Percentiles rank a stretch among this genome's conserved stretches.
These are phyloP conservation scores for Tryphoninae sp. DNA, from an alignment of 2,888 invertebrate genomes.

Conservation along the genomic window DNA sequence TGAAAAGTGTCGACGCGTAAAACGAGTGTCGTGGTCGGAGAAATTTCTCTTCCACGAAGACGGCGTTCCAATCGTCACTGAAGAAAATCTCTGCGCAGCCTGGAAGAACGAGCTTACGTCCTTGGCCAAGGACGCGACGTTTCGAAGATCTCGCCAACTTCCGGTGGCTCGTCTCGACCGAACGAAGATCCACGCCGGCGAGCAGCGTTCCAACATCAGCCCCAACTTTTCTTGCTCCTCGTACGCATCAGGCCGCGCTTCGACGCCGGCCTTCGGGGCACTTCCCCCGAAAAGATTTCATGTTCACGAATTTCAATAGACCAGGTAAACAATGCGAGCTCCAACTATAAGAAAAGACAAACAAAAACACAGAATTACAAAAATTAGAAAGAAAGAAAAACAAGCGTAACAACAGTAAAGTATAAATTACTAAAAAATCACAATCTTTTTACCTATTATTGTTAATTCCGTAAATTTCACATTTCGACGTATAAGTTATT, in stretches of 20 bases:
- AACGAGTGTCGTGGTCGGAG: not conserved
- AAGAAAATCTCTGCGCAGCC: slow-evolving; percentile 9
- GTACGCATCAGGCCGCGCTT: slow-evolving; percentile 77
- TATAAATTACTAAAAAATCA: too few species aligned
- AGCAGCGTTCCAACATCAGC: not conserved
- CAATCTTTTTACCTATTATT: too few species aligned
- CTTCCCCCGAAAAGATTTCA: slow-evolving; percentile 83
- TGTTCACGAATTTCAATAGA: slow-evolving; percentile 86
- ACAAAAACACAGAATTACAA: not conserved
- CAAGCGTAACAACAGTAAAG: too few species aligned
- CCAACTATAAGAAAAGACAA: slow-evolving; percentile 74
- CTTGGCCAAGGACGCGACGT: not conserved
- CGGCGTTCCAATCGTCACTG: not conserved
- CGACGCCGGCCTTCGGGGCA: slow-evolving; percentile 83
- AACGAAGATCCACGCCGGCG: slow-evolving; percentile 50
- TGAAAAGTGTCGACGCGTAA: not conserved
- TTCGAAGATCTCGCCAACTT: slow-evolving; percentile 31
- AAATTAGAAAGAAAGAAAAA: too few species aligned
- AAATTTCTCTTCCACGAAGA: not conserved
- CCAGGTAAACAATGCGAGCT: slow-evolving; percentile 85
- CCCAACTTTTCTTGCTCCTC: slow-evolving; percentile 9
- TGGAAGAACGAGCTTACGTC: slow-evolving; percentile 27
- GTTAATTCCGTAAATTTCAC: too few species aligned
- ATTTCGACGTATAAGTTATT: too few species aligned
- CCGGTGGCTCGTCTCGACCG: slow-evolving; percentile 21